Evolutionary conservation across 2,888 invertebrate species (phyloP), one percentile per base, ranked within the genome.

Genomic region (Macaria notata): DNA sequence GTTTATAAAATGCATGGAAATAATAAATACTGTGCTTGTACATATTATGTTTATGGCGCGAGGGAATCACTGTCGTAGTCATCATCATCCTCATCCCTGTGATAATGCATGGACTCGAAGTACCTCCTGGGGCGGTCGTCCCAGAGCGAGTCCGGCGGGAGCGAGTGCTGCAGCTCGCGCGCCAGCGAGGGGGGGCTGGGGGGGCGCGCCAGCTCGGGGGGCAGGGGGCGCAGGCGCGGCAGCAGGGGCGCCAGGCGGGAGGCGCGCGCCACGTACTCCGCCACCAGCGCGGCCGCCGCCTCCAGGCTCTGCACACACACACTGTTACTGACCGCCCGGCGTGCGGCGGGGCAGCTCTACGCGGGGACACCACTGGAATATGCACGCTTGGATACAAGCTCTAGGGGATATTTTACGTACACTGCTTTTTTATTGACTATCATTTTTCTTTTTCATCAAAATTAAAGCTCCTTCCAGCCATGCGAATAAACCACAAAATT

Each of bases 21-120:
- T 2, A 19, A 19, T 19, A 19, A 19, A 19, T 19, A 19, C 19
- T 19, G 19, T 19, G 19, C 19, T 19, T 2, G 19, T 19, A 19
- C 19, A 19, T n/a, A n/a, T 19, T 19, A 19, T 19, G 19, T 19
- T 19, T 41, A 41, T 4, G 8, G 2, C 4, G 82, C 83, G 43
- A 88, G 75, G 42, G 89, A 89, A 64, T 88, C 89, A 59, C 73
- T 76, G 54, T 86, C 86, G 65, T 84, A 86, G 19, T 80, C 79
- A 29, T 68, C 68, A 6, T 51, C 62, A 9, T 60, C 65, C 5
- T 59, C 65, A 19, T 73, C 76, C 46, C n/a, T 6, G 44, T 44
- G 33, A 77, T 94, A 93, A 59, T 84, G 77, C 81, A 95, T 94
- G 80, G 95, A 95, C 80, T 95, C 95, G 76, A 94, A 95, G 79